Conservation (phyloP, 2,797 vertebrate species). For the Enteromius radiatus region DNA sequence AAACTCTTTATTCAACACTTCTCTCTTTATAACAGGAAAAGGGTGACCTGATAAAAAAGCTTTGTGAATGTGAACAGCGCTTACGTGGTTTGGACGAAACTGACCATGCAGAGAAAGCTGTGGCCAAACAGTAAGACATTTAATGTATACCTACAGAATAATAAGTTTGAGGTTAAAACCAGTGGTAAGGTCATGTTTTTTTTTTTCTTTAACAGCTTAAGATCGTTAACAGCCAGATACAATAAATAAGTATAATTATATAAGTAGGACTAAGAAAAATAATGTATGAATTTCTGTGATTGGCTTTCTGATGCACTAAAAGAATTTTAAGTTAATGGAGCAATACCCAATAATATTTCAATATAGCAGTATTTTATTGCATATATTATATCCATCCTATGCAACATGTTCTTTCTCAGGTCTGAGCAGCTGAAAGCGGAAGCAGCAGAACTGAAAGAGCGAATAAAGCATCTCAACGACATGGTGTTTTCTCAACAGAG, state of each 20-base stretch:
- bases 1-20: neutral
- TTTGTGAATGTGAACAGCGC: slow-evolving; percentile 85
- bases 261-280: neutral
- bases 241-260: neutral
- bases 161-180: neutral
- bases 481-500: slow-evolving; percentile 99
- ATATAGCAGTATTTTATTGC: neutral
- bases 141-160: neutral
- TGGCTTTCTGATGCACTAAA: neutral
- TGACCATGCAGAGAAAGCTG: slow-evolving; percentile 70
- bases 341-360: too few species aligned
- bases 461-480: slow-evolving; percentile 95
- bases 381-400: slow-evolving; percentile 12
- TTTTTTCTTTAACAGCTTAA: neutral
- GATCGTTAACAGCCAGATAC: neutral
- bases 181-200: neutral
- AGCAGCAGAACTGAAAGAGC: slow-evolving; percentile 84
- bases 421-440: slow-evolving; percentile 85
- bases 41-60: slow-evolving; percentile 84
- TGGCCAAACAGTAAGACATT: slow-evolving; percentile 69
- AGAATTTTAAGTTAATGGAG: neutral
- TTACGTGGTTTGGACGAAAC: slow-evolving; percentile 75
- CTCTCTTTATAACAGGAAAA: slow-evolving; percentile 82
- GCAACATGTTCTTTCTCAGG: slow-evolving; percentile 69
- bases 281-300: neutral